A percentile compares a stretch with the other conserved stretches of the same genome.
phyloP scores from a whole-genome alignment of 1,140 invertebrate genomes.

The Eupristina koningsbergeri region DNA sequence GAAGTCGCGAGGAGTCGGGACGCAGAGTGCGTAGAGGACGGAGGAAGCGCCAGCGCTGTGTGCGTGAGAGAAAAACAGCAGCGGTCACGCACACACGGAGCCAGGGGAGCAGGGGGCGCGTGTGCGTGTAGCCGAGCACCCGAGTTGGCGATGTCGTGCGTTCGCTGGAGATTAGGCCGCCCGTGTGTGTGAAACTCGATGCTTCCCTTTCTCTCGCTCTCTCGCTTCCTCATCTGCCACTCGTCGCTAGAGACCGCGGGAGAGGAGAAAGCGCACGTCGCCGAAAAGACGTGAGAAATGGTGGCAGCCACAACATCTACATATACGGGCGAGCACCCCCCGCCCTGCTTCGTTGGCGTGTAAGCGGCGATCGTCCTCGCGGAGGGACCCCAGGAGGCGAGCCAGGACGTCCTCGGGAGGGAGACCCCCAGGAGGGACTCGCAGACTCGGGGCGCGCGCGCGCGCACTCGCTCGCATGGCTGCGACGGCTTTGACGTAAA shows the following conservation, averaged over 20 bases:
- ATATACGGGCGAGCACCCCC: neutral
- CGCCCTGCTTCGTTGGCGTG: neutral
- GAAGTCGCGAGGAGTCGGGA: neutral
- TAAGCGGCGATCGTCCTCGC: neutral
- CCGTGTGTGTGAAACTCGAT: neutral
- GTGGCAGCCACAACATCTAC: neutral
- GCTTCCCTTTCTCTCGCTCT: neutral
- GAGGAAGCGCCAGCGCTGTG: too few relatives aligned
- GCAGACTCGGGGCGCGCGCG: neutral
- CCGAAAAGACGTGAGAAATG: slow-evolving; percentile 9
- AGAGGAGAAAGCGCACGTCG: neutral
- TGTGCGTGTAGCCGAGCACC: neutral
- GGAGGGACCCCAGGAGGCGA: too few relatives aligned
- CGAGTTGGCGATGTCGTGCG: neutral
- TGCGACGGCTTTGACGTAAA: neutral
- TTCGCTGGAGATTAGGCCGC: neutral
- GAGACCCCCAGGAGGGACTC: slow-evolving; percentile 14
- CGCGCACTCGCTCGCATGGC: neutral
- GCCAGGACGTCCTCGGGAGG: neutral
- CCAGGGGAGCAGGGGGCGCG: too few relatives aligned
- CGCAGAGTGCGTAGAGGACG: too few relatives aligned
- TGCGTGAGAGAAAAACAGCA: too few relatives aligned
- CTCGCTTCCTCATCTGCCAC: neutral
- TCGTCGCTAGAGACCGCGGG: neutral
- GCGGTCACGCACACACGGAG: too few relatives aligned